Conservation (phyloP, 1,140 invertebrate species). For the Arion vulgaris region DNA sequence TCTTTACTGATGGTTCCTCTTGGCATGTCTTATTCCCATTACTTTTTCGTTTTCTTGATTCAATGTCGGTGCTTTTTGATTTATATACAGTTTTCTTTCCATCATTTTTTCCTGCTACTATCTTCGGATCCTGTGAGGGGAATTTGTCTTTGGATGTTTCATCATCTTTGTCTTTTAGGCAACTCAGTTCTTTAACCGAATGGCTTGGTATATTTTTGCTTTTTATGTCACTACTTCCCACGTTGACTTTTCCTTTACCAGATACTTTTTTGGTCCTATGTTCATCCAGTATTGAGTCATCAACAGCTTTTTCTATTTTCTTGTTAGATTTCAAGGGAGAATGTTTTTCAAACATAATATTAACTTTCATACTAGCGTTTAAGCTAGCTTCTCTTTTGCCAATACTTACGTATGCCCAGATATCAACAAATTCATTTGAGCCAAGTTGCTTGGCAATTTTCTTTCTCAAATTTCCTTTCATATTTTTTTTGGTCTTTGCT, state of each 20-base stretch:
- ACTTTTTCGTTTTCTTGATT: slow-evolving; percentile 14
- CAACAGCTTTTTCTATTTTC: slow-evolving; percentile 31
- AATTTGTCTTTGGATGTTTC: neutral
- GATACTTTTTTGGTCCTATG: neutral
- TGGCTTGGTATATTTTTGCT: neutral
- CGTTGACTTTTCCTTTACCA: neutral
- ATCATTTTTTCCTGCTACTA: neutral
- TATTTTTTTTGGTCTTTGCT: neutral
- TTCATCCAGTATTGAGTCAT: neutral
- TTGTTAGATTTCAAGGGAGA: slow-evolving; percentile 35
- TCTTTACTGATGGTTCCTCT: slow-evolving; percentile 22
- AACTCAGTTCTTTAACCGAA: neutral
- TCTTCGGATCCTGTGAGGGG: neutral
- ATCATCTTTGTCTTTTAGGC: neutral
- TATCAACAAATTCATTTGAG: slow-evolving; percentile 16
- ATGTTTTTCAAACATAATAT: slow-evolving; percentile 57
- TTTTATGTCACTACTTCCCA: neutral
- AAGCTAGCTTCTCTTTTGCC: slow-evolving; percentile 59
- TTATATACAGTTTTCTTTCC: neutral
- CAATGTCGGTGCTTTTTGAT: neutral
- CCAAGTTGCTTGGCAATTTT: slow-evolving; percentile 6
- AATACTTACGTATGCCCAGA: slow-evolving; percentile 29
- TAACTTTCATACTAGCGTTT: slow-evolving; percentile 54
- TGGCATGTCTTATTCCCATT: slow-evolving; percentile 26
- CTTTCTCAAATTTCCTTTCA: neutral